Evolutionary conservation across 35 echinoderm and acorn worm genomes (phyloP).

Genomic region (Ptychodera flava): DNA sequence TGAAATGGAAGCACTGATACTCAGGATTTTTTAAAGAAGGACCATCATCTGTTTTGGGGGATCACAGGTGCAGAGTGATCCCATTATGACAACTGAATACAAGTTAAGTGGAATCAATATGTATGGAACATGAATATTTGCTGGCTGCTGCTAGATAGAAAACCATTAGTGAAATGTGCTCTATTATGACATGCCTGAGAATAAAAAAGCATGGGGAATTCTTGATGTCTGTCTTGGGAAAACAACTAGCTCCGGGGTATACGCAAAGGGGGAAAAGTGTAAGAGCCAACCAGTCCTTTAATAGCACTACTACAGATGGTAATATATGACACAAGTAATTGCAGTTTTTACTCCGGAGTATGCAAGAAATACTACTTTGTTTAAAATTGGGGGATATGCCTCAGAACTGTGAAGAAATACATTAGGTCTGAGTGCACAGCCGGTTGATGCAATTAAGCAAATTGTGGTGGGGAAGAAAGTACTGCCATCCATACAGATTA

Average conservation of each 20-base stretch:
- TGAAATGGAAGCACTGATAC: background rate
- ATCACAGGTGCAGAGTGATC: background rate
- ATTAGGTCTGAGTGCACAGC: background rate
- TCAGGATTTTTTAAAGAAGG: background rate
- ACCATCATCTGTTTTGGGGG: background rate
- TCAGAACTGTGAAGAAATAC: background rate
- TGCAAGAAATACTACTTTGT: background rate
- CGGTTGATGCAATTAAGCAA: background rate
- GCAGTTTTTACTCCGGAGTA: background rate
- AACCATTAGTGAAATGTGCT: background rate
- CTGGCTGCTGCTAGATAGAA: background rate
- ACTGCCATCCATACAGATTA: background rate
- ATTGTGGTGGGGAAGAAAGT: background rate
- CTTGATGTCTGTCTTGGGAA: background rate
- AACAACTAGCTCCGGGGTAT: background rate
- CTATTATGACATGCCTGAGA: background rate
- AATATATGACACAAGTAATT: conserved; percentile 2
- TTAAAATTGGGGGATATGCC: background rate
- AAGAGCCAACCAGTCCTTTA: background rate
- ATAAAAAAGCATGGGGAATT: background rate
- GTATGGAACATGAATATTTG: background rate
- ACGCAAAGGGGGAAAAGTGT: background rate
- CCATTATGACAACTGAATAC: background rate
- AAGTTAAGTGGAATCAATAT: background rate
- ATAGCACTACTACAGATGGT: background rate